Base-by-base conservation (phyloP, 2,797 vertebrate genomes). In the Hafferia zeledoni region DNA sequence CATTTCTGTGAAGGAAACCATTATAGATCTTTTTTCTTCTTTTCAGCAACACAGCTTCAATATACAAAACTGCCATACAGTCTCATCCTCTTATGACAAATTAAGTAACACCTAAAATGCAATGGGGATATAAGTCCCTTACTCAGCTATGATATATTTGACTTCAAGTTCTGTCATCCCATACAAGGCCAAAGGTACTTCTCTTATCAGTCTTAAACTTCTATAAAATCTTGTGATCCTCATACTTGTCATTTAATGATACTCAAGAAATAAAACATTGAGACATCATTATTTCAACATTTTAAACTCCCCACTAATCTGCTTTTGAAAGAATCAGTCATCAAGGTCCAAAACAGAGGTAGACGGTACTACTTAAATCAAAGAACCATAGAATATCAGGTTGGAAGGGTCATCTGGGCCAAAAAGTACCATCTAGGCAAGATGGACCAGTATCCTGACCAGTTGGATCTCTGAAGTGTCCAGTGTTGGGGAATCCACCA, bases 401-500 rank as follows among this genome's bases (percentile, higher is more conserved):
- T 56, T 63, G 19, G 19, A 69, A 70, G 17, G 17, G 10, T 52
- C 7, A 59, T 31, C 24, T 52, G 17, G 30, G 12, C 25, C 24
- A 71, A 16, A 37, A 77, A 64, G 23, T 10, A 44, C n/a, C 43
- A 25, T 39, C 55, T 49, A 70, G 23, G 13, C 14, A 77, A 57
- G 71, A 44, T 10, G 17, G 4, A 44, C 8, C 37, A 63, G 28
- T 20, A 44, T 46, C 24, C n/a, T 46, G 23, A 52, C 20, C 17
- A 44, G 28, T 2, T 52, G 14, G 31, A 30, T 49, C 9, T 37
- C 63, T 23, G 43, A 41, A 69, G 6, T 61, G 7, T 39, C 20
- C 30, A 22, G 5, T 18, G 4, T 17, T 0, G 0, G 20, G 11
- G n/a, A 57, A 57, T 8, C 6, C 46, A 52, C 10, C 20, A 19